phyloP scores from a whole-genome alignment of 2,113 vertebrate species.

The Ophthalmolycus amberensis region DNA sequence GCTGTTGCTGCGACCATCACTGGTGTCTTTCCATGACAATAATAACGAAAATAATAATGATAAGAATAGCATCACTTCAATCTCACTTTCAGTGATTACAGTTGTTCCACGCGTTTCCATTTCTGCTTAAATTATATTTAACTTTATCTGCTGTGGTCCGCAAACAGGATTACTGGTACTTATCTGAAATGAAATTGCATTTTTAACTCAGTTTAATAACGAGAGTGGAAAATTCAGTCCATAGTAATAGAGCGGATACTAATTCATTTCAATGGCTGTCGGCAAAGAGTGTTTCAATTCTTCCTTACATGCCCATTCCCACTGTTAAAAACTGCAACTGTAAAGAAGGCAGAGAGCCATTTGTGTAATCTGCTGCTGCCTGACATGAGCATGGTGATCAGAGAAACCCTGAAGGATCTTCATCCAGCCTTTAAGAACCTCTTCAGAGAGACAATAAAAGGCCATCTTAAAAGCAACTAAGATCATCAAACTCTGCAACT shows the following conservation, averaged over 20 bases:
- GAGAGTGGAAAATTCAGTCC: constrained; percentile 85
- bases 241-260: constrained; percentile 85
- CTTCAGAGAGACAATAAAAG: constrained; percentile 74
- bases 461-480: constrained; percentile 70
- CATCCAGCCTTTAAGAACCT: constrained; percentile 68
- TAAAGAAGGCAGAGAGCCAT: constrained; percentile 66
- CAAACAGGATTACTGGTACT: constrained; percentile 87
- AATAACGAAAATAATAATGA: constrained; percentile 79
- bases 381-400: constrained; percentile 69
- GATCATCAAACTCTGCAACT: constrained; percentile 80
- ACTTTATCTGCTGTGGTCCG: constrained; percentile 81
- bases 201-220: constrained; percentile 86
- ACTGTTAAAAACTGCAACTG: constrained; percentile 61
- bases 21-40: constrained; percentile 59
- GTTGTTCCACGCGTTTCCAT: constrained; percentile 82
- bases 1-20: constrained; percentile 44
- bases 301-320: constrained; percentile 52
- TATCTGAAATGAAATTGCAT: constrained; percentile 88
- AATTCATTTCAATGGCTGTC: constrained; percentile 83
- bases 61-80: constrained; percentile 84
- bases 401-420: constrained; percentile 68
- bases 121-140: constrained; percentile 87
- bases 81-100: constrained; percentile 85
- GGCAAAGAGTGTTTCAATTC: constrained; percentile 68
- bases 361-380: constrained; percentile 74